These are phyloP conservation scores for Danio albolineatus DNA, from an alignment of 2,797 vertebrate genomes.

Conservation along the genomic window DNA sequence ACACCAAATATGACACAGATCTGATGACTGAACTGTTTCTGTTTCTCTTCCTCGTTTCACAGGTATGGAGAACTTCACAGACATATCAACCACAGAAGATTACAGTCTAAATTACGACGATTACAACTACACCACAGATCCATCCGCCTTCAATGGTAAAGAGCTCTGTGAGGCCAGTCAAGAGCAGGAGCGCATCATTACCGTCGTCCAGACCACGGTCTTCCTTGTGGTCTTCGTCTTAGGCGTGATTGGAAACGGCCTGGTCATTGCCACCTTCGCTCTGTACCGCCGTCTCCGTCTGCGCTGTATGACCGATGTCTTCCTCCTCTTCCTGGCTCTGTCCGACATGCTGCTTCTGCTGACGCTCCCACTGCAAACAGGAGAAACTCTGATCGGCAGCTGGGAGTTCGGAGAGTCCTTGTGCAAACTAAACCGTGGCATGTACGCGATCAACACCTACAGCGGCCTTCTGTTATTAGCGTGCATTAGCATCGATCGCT, in stretches of 20 bases:
- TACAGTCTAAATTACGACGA: accelerated
- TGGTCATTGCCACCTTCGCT: constrained; percentile 87
- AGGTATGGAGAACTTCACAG: background rate
- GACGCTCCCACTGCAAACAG: constrained; percentile 81
- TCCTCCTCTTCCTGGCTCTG: constrained; percentile 88
- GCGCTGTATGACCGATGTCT: constrained; percentile 83
- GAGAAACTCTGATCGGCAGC: constrained; percentile 62
- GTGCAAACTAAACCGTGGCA: constrained; percentile 78
- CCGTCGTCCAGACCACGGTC: constrained; percentile 78
- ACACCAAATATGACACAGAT: background rate
- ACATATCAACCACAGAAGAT: background rate
- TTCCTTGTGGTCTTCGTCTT: constrained; percentile 81
- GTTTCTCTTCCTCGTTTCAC: constrained; percentile 4
- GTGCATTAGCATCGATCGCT: constrained; percentile 91
- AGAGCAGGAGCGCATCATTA: constrained; percentile 64
- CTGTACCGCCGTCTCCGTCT: constrained; percentile 72
- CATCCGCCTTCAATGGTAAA: background rate
- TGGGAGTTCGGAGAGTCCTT: constrained; percentile 75
- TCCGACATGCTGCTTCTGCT: constrained; percentile 89
- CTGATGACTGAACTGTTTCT: background rate
- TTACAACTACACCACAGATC: background rate
- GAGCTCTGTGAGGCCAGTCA: constrained; percentile 75
- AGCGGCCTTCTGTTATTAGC: constrained; percentile 90
- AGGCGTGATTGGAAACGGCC: constrained; percentile 83
- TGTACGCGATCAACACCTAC: constrained; percentile 88